phyloP scores from a whole-genome alignment of 2,888 invertebrate genomes.

The Zygaena filipendulae region DNA sequence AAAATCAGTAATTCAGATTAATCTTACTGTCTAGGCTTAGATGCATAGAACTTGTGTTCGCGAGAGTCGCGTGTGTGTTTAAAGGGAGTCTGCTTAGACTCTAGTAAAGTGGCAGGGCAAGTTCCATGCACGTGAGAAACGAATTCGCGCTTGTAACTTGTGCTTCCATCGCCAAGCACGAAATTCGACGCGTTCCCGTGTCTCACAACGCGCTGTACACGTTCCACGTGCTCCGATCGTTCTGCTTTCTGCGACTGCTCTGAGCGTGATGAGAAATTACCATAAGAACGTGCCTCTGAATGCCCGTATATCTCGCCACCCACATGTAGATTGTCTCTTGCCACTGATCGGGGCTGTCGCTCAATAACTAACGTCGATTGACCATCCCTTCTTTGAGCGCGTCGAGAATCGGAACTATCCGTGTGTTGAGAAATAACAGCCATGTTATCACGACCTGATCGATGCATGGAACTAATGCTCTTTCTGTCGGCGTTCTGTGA shows the following conservation, averaged over 20 bases:
- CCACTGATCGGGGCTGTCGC: constrained; percentile 70
- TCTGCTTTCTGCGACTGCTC: constrained; percentile 48
- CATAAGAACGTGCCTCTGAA: constrained; percentile 77
- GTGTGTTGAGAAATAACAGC: constrained; percentile 60
- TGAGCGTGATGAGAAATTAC: constrained; percentile 70
- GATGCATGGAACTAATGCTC: constrained; percentile 83
- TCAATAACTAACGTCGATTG: constrained; percentile 67
- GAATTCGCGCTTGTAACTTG: constrained; percentile 83
- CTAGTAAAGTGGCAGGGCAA: constrained; percentile 83
- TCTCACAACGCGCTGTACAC: constrained; percentile 70
- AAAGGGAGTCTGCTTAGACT: constrained; percentile 79
- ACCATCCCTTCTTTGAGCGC: constrained; percentile 55
- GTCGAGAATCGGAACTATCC: constrained; percentile 43
- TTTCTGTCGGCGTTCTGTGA: constrained; percentile 77
- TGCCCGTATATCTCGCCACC: constrained; percentile 80
- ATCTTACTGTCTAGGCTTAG: constrained; percentile 62
- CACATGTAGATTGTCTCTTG: constrained; percentile 75
- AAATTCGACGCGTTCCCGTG: constrained; percentile 80
- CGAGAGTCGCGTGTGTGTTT: constrained; percentile 87
- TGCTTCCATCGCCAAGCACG: constrained; percentile 75
- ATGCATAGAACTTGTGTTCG: constrained; percentile 85
- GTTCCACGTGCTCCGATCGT: constrained; percentile 56
- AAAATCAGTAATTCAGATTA: no score
- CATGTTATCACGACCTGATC: constrained; percentile 70
- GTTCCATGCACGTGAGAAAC: constrained; percentile 77